A percentile compares a stretch with the other conserved stretches of the same genome.
These are phyloP conservation scores for Chesias legatella DNA, from an alignment of 2,888 invertebrate species.

Conservation along the genomic window DNA sequence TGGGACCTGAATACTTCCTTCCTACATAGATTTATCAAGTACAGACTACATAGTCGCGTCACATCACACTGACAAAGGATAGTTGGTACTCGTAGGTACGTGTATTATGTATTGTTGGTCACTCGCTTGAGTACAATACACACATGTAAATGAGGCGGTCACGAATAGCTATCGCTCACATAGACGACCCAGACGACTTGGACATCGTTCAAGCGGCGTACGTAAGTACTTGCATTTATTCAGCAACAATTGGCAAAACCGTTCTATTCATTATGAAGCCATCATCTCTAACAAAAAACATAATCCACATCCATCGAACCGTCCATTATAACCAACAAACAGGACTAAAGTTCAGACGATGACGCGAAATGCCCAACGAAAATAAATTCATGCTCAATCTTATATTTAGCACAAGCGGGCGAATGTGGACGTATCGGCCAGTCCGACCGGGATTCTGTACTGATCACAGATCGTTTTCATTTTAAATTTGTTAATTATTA, in stretches of 20 bases:
- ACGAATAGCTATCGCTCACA: conserved; percentile 35
- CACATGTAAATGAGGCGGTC: conserved; percentile 44
- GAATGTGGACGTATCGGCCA: conserved; percentile 63
- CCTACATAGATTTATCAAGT: no score
- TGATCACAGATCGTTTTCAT: conserved; percentile 65
- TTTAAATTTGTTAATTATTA: conserved; percentile 41
- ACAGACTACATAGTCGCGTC: not conserved
- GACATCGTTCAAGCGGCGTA: conserved; percentile 42
- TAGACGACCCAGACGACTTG: conserved; percentile 35
- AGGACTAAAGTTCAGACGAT: conserved; percentile 53
- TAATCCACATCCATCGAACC: conserved; percentile 28
- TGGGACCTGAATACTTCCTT: no score
- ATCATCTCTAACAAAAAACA: conserved; percentile 5
- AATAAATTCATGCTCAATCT: conserved; percentile 77
- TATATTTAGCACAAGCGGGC: conserved; percentile 78
- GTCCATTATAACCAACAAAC: conserved; percentile 29
- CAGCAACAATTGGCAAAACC: conserved; percentile 6
- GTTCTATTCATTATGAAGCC: conserved; percentile 15
- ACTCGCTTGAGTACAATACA: conserved; percentile 23
- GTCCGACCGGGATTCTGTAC: conserved; percentile 73
- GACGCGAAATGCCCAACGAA: conserved; percentile 75
- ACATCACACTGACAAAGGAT: no score
- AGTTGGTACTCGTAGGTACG: not conserved
- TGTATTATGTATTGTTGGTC: conserved; percentile 3
- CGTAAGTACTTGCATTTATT: conserved; percentile 31